Percentiles rank a stretch among this genome's conserved stretches.
These are phyloP conservation scores for Phaethon lepturus DNA, from an alignment of 2,113 vertebrate species.

Conservation along the genomic window DNA sequence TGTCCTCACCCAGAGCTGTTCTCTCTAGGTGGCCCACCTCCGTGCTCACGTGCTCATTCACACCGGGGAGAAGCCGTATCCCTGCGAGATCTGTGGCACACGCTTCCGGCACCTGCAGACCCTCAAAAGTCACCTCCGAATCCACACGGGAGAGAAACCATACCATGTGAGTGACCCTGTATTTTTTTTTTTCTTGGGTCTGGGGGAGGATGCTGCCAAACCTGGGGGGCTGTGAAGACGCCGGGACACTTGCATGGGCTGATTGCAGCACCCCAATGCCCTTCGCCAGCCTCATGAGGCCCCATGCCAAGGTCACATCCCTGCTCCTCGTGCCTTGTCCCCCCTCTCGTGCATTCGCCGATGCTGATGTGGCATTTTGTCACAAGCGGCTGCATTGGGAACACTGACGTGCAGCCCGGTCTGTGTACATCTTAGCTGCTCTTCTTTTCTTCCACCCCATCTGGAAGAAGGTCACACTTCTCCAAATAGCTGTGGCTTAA, in stretches of 20 bases:
- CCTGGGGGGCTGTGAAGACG: not conserved
- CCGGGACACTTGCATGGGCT: rapidly evolving
- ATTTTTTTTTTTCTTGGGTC: too few relatives aligned
- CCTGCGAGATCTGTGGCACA: constrained; percentile 96
- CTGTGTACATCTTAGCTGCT: not conserved
- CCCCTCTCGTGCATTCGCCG: not conserved
- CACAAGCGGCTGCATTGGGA: not conserved
- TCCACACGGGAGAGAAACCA: constrained; percentile 98
- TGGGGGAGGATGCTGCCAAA: not conserved
- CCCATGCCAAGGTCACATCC: not conserved
- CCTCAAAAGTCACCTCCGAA: constrained; percentile 95
- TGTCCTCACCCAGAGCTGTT: not conserved
- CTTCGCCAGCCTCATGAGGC: not conserved
- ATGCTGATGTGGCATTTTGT: not conserved
- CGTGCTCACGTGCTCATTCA: constrained; percentile 96
- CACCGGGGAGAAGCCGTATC: constrained; percentile 97
- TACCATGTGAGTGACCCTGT: constrained; percentile 88
- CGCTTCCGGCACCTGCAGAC: constrained; percentile 97
- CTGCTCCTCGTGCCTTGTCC: not conserved
- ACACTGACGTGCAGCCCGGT: not conserved
- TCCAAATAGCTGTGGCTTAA: constrained; percentile 5
- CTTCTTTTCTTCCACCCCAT: not conserved
- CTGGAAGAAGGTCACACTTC: constrained; percentile 32
- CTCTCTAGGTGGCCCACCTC: constrained; percentile 91
- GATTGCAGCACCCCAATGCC: not conserved